phyloP scores from a whole-genome alignment of 2,113 vertebrate genomes.

The Bothrops jararaca region DNA sequence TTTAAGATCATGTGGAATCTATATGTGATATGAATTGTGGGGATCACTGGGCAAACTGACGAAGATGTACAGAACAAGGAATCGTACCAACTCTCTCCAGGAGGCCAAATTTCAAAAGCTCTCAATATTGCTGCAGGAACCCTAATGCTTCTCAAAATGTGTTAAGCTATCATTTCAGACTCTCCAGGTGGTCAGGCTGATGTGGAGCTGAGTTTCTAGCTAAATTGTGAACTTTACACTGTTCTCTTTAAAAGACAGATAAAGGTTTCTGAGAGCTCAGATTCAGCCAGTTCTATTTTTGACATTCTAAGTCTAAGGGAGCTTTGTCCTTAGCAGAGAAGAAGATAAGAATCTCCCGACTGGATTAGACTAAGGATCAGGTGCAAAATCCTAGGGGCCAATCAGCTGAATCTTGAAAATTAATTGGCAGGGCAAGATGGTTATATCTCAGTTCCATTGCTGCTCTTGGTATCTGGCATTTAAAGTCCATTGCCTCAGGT shows the following conservation, averaged over 20 bases:
- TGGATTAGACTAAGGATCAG: background rate
- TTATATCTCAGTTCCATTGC: background rate
- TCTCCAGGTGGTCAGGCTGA: background rate
- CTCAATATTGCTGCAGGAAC: background rate
- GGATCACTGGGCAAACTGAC: background rate
- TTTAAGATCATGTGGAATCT: too few relatives aligned
- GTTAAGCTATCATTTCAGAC: background rate
- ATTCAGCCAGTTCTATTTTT: background rate
- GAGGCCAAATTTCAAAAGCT: background rate
- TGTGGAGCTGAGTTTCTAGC: constrained; percentile 3
- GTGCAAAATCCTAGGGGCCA: background rate
- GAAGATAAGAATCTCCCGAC: background rate
- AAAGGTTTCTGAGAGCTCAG: constrained; percentile 9
- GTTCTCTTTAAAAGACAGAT: constrained; percentile 27
- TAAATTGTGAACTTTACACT: background rate
- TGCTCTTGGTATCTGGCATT: background rate
- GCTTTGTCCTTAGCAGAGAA: constrained; percentile 7
- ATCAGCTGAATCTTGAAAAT: background rate
- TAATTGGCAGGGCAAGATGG: background rate
- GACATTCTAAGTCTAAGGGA: background rate
- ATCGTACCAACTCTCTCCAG: background rate
- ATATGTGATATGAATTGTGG: background rate
- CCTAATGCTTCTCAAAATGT: background rate
- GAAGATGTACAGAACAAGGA: background rate
- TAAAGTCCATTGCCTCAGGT: background rate